Conservation (phyloP, 2,888 invertebrate genomes). For the Onthophagus sagittarius region DNA sequence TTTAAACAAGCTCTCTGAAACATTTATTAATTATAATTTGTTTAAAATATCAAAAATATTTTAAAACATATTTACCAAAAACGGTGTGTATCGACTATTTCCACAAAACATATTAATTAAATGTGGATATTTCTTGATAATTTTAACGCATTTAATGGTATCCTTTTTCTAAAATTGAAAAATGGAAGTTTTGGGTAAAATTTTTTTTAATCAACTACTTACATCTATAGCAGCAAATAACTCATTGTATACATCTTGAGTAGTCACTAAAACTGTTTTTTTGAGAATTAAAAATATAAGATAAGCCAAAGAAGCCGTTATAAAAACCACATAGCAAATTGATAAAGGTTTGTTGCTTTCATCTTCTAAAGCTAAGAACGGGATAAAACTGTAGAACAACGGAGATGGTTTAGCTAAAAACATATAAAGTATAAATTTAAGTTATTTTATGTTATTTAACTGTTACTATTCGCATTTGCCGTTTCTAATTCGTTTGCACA, state of each 20-base stretch:
- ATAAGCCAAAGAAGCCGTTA: not conserved
- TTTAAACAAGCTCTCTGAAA: conserved; percentile 24
- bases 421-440: no score
- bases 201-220: not conserved
- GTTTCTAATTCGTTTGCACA: no score
- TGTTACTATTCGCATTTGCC: no score
- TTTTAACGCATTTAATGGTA: conserved; percentile 10
- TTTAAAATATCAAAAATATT: not conserved
- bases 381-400: not conserved
- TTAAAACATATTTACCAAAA: conserved; percentile 18
- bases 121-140: conserved; percentile 17
- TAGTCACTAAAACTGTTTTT: not conserved
- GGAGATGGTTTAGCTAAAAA: no score
- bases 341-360: not conserved
- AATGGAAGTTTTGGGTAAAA: not conserved
- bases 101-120: conserved; percentile 17
- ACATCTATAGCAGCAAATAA: not conserved
- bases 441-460: no score
- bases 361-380: not conserved
- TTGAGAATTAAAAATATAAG: not conserved
- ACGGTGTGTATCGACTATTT: conserved; percentile 19
- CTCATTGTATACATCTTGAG: not conserved
- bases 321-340: not conserved
- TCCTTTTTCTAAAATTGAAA: conserved; percentile 19
- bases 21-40: not conserved